Conservation (phyloP, 2,888 invertebrate species). For the Phytoseiulus persimilis region DNA sequence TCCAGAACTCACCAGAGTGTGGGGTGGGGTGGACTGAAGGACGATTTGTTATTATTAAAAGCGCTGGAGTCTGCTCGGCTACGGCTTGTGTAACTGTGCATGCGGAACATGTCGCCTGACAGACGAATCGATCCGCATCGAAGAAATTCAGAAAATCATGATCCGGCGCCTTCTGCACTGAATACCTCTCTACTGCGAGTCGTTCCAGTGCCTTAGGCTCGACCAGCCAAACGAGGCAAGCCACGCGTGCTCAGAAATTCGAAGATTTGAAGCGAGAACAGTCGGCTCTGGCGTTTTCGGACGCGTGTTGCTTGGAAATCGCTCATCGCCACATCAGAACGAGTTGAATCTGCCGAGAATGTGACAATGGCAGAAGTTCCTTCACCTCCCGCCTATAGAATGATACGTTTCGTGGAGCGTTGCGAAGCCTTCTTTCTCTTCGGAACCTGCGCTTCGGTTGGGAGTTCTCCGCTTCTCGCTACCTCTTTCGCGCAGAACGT, state of each 20-base stretch:
- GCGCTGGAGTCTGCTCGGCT: too few relatives aligned
- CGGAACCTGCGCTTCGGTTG: background rate
- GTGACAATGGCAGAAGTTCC: background rate
- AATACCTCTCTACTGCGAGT: too few relatives aligned
- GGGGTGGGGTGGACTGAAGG: background rate
- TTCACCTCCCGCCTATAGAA: background rate
- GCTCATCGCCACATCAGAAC: background rate
- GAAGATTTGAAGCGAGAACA: too few relatives aligned
- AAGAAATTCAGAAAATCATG: too few relatives aligned
- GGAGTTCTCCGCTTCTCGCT: background rate
- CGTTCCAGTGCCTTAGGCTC: too few relatives aligned
- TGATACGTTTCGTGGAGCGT: background rate
- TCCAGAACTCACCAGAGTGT: background rate
- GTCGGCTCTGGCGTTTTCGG: background rate
- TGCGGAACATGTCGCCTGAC: too few relatives aligned
- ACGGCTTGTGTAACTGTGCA: too few relatives aligned
- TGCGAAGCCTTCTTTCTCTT: background rate
- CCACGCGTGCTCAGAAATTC: too few relatives aligned
- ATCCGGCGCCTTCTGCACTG: too few relatives aligned
- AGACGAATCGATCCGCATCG: too few relatives aligned
- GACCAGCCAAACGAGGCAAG: too few relatives aligned
- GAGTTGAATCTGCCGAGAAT: background rate
- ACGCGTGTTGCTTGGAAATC: background rate
- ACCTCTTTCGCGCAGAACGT: background rate
- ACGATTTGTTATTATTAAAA: background rate